Base-by-base conservation (phyloP, 1,140 invertebrate species). In the Pachyrhynchus sulphureomaculatus region DNA sequence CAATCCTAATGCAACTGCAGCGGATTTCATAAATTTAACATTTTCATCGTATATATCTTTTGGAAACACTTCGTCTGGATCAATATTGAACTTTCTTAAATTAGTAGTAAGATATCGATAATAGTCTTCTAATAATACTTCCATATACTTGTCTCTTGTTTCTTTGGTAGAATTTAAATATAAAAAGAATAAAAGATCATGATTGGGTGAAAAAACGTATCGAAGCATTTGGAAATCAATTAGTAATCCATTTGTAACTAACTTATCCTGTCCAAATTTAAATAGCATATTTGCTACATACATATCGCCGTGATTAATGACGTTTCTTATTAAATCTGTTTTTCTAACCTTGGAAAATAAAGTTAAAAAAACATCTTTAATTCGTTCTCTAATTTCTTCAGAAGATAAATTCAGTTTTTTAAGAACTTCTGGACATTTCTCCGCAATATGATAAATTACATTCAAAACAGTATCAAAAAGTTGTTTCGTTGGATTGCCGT, bases 151-250 rank as follows among this genome's bases (percentile, higher is more conserved):
- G 4, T 73, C 64, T 24, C 80, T 63, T 21, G 77, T 75, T 10
- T 72, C 60, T 2, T 72, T 68, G 2, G 66, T 69, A 0, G 74
- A 67, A 24, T 68, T 72, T 0, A 78, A 42, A 60, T 78, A 76
- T 0, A 81, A 48, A 0, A 80, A 66, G 8, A 73, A 71, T 2
- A 75, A 56, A 0, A 80, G 26, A 55, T 85, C 83, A 13, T 81
- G 78, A 0, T 77, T 77, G 3, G 81, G 69, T 1, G 82, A 82
- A n/a, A n/a, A n/a, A 8, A 71, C 70, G 15, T 83, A 83, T 6
- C 82, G 72, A 49, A 80, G 61, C 5, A 79, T 63, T 61, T 83
- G 82, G 55, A 82, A 80, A 60, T 83, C 82, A 20, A 84, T 72
- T 12, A 84, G 72, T 21, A 75, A 74, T 29, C 78, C 81, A 21